Conservation (phyloP, 1,140 invertebrate genomes). For the Sitophilus oryzae region DNA sequence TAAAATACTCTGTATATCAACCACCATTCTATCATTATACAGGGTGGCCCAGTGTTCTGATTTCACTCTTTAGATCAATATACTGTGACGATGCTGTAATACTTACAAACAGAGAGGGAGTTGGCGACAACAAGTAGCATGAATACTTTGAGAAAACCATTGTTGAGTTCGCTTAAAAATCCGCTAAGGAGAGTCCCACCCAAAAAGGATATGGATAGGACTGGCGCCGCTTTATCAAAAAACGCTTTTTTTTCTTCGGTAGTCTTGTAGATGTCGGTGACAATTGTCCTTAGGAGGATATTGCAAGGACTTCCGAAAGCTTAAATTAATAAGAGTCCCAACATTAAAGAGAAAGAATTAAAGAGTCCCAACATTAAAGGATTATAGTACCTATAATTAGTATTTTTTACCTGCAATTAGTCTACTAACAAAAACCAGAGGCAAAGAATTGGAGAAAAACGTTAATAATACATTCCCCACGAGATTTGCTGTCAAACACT, state of each 20-base stretch:
- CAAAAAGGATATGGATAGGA: constrained; percentile 14
- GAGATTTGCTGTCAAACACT: constrained; percentile 15
- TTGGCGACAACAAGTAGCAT: constrained; percentile 2
- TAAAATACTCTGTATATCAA: too few relatives aligned
- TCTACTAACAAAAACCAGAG: constrained; percentile 15
- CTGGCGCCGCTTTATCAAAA: constrained; percentile 18
- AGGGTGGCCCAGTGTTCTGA: too few relatives aligned
- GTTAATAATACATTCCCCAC: constrained; percentile 18
- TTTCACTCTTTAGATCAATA: too few relatives aligned
- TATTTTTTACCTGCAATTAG: constrained; percentile 23
- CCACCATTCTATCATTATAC: too few relatives aligned
- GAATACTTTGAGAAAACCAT: constrained; percentile 21
- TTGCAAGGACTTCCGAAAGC: constrained; percentile 21
- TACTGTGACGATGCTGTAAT: too few relatives aligned
- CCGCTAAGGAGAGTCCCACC: constrained; percentile 18
- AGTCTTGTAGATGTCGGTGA: constrained; percentile 19
- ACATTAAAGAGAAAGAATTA: too few relatives aligned
- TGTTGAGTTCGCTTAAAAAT: constrained; percentile 22
- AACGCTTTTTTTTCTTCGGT: constrained; percentile 18
- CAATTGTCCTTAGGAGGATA: constrained; percentile 17
- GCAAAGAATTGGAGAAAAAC: constrained; percentile 11
- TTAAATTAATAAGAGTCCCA: too few relatives aligned
- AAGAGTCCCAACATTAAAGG: too few relatives aligned
- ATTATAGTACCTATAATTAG: too few relatives aligned
- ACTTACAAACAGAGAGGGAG: constrained; percentile 14